Evolutionary conservation across 2,797 vertebrate species (phyloP).

Genomic region (Clamator glandarius): DNA sequence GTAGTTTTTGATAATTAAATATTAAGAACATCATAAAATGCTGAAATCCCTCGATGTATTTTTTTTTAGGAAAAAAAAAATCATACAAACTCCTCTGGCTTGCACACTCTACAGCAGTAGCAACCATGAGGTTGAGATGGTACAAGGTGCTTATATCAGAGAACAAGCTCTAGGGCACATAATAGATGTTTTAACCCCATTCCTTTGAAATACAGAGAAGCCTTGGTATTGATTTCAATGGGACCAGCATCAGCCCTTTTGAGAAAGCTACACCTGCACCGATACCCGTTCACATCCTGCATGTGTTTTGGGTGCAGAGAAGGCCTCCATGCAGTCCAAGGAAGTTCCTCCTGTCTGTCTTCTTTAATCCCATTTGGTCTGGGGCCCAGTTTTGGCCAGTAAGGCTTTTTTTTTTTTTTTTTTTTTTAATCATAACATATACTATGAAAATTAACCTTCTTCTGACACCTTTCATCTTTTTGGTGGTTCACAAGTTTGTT

Average conservation of each 20-base stretch:
- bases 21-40: constrained; percentile 9
- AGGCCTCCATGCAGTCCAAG: neutral
- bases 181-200: neutral
- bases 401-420: neutral
- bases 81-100: neutral
- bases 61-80: neutral
- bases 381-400: neutral
- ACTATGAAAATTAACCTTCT: constrained; percentile 9
- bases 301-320: neutral
- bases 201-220: neutral
- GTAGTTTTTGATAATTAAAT: constrained; percentile 51
- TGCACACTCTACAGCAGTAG: neutral
- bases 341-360: neutral
- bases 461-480: neutral
- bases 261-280: neutral
- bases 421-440: neutral
- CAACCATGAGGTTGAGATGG: neutral
- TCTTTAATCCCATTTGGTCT: neutral
- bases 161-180: neutral
- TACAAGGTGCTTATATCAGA: neutral
- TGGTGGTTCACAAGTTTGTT: neutral
- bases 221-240: neutral
- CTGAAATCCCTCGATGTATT: neutral
- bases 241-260: neutral
- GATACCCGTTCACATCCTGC: neutral